Evolutionary conservation across 2,113 vertebrate species (phyloP).

Genomic region (Cololabis saira): DNA sequence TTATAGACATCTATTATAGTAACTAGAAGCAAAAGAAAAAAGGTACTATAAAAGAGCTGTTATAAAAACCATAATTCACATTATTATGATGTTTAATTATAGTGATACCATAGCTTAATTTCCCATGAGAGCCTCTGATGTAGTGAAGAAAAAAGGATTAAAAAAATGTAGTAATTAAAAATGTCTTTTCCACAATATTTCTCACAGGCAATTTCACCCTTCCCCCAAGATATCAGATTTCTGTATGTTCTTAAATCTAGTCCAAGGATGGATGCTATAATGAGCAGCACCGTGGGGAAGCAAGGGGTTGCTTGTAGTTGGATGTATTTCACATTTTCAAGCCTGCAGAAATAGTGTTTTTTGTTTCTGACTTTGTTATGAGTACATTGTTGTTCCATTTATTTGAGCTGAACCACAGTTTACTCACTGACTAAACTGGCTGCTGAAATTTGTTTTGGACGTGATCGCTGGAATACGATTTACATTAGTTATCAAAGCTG

Average conservation of each 20-base stretch:
- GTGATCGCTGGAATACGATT: conserved; percentile 5
- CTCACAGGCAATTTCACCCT: neutral
- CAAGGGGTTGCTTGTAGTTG: neutral
- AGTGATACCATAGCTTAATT: neutral
- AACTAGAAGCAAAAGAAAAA: too few species aligned
- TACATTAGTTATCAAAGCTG: conserved; percentile 9
- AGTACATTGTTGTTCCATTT: neutral
- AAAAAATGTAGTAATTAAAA: neutral
- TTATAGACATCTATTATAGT: too few species aligned
- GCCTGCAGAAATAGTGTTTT: neutral
- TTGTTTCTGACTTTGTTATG: too few species aligned
- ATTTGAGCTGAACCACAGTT: neutral
- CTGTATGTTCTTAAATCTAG: neutral
- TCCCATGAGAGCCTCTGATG: neutral
- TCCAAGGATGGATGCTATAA: neutral
- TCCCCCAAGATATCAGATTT: neutral
- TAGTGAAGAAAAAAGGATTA: neutral
- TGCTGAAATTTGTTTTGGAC: neutral
- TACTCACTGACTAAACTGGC: neutral
- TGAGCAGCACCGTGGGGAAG: neutral
- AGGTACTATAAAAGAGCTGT: too few species aligned
- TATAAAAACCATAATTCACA: neutral
- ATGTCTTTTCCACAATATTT: neutral
- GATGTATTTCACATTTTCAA: neutral
- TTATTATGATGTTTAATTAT: neutral